Conservation (phyloP, 2,888 invertebrate genomes). For the Tethea ocularis region DNA sequence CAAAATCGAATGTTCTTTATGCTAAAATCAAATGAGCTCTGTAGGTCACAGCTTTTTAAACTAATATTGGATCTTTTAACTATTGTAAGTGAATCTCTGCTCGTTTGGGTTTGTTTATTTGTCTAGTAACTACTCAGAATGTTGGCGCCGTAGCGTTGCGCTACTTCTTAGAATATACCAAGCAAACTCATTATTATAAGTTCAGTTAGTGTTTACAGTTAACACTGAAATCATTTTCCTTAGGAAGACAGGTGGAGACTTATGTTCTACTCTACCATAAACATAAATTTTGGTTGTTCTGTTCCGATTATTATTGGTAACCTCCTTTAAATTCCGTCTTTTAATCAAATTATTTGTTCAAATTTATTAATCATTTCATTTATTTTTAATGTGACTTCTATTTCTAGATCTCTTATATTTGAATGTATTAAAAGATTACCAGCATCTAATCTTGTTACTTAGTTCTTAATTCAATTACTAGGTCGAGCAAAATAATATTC, state of each 20-base stretch:
- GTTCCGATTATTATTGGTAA: background rate
- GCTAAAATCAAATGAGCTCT: constrained; percentile 5
- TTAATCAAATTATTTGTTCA: background rate
- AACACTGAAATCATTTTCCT: constrained; percentile 7
- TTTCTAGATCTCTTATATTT: background rate
- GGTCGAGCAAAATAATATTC: background rate
- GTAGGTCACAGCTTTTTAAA: constrained; percentile 10
- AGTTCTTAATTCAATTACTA: background rate
- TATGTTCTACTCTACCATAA: constrained; percentile 16
- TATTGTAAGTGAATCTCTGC: constrained; percentile 21
- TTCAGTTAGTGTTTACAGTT: constrained; percentile 23
- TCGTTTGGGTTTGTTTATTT: constrained; percentile 43
- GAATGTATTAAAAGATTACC: too few relatives aligned
- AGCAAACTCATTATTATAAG: constrained; percentile 34
- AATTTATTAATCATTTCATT: background rate
- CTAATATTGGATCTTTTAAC: constrained; percentile 10
- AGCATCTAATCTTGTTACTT: background rate
- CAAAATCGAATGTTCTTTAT: background rate
- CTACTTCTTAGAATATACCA: constrained; percentile 42
- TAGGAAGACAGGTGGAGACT: constrained; percentile 13
- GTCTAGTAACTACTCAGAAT: constrained; percentile 31
- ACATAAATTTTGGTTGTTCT: background rate
- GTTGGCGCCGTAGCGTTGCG: constrained; percentile 41
- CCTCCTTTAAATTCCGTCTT: background rate
- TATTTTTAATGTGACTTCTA: background rate